These are phyloP conservation scores for Leptodactylus fallax DNA, from an alignment of 2,797 vertebrate genomes.

Conservation along the genomic window DNA sequence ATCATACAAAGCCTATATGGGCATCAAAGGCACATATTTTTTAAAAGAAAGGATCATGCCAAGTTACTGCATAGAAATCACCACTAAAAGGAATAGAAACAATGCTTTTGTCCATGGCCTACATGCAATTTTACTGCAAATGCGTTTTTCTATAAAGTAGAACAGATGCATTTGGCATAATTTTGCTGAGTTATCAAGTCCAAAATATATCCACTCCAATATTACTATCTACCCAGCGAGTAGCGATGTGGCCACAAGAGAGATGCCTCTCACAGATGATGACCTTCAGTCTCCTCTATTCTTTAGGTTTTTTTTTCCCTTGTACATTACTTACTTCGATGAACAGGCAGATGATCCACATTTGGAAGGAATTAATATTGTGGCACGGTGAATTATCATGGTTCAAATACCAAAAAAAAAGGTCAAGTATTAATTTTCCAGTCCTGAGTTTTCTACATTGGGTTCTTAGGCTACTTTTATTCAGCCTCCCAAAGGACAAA, in stretches of 20 bases:
- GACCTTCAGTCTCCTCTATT: slow-evolving; percentile 25
- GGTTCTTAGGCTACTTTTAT: background rate
- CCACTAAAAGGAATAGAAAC: background rate
- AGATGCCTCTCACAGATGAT: background rate
- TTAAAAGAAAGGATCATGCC: background rate
- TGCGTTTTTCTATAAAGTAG: background rate
- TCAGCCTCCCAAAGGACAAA: background rate
- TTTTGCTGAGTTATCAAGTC: slow-evolving; percentile 3
- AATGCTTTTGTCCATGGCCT: background rate
- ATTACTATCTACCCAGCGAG: too few species aligned
- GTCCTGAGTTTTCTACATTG: background rate
- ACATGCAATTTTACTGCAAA: background rate
- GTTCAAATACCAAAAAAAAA: background rate
- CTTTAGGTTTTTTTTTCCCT: background rate
- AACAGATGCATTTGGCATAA: background rate
- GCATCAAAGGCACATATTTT: background rate
- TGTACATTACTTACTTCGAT: slow-evolving; percentile 8
- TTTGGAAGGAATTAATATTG: slow-evolving; percentile 6
- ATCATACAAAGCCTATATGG: background rate
- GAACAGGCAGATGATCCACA: slow-evolving; percentile 24
- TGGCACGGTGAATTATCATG: background rate
- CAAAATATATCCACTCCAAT: background rate
- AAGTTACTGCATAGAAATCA: background rate
- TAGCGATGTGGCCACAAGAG: background rate
- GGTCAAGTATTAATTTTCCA: background rate